A percentile compares a stretch with the other conserved stretches of the same genome.
Conservation (phyloP, 1,140 invertebrate genomes). For the Drosophila rhopaloa region DNA sequence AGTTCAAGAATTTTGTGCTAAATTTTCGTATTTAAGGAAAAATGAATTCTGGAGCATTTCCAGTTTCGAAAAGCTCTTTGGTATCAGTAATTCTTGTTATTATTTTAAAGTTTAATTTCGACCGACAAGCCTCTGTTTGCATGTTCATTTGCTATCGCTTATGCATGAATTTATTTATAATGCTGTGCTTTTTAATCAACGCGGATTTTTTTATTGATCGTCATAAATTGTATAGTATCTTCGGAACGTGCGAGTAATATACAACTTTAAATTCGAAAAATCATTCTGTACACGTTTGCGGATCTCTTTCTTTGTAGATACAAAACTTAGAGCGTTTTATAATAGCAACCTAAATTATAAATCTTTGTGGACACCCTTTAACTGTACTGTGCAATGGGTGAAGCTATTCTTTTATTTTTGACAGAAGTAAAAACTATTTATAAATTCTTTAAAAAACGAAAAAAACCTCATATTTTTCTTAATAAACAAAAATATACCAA, state of each 20-base stretch:
- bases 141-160: slow-evolving; percentile 2
- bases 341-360: too few species aligned
- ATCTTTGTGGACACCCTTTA: too few species aligned
- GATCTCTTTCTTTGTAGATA: too few species aligned
- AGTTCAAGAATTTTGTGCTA: not conserved
- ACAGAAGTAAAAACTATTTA: slow-evolving; percentile 23
- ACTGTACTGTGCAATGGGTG: not conserved
- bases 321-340: too few species aligned
- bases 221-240: slow-evolving; percentile 5
- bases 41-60: not conserved
- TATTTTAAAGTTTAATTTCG: not conserved
- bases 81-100: not conserved
- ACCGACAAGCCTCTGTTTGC: slow-evolving; percentile 15
- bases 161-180: slow-evolving; percentile 40
- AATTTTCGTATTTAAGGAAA: not conserved
- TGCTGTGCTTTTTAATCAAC: slow-evolving; percentile 11
- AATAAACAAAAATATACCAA: slow-evolving; percentile 48
- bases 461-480: slow-evolving; percentile 49
- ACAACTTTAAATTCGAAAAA: not conserved
- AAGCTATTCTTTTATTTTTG: not conserved
- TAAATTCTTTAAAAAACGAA: slow-evolving; percentile 1
- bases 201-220: not conserved
- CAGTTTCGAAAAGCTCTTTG: not conserved
- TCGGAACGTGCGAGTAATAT: not conserved
- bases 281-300: not conserved